Evolutionary conservation across 2,113 vertebrate species (phyloP).

Genomic region (Apeltes quadracus): DNA sequence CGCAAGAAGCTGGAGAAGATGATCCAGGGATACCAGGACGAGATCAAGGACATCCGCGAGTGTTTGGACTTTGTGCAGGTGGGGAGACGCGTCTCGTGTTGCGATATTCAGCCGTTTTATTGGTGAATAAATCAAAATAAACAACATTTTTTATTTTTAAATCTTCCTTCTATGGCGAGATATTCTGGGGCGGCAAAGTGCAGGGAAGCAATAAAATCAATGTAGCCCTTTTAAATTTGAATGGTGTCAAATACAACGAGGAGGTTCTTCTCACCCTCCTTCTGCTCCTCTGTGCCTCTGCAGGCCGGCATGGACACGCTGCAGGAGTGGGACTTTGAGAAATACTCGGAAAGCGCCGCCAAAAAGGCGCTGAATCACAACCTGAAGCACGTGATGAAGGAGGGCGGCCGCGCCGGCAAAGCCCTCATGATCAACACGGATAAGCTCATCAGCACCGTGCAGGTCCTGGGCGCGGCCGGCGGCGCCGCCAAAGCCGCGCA

Average conservation of each 20-base stretch:
- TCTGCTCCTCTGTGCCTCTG: conserved; percentile 10
- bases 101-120: background rate
- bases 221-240: background rate
- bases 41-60: conserved; percentile 72
- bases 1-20: conserved; percentile 82
- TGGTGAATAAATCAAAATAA: background rate
- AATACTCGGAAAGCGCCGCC: conserved; percentile 69
- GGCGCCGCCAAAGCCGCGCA: conserved; percentile 59
- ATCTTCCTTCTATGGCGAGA: background rate
- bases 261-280: background rate
- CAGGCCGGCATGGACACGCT: conserved; percentile 77
- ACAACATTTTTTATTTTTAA: background rate
- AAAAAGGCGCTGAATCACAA: conserved; percentile 76
- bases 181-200: background rate
- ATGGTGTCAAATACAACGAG: background rate
- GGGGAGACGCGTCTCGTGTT: background rate
- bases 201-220: background rate
- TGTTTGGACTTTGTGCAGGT: conserved; percentile 80
- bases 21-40: conserved; percentile 75
- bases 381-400: conserved; percentile 75
- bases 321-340: conserved; percentile 76
- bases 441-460: conserved; percentile 73
- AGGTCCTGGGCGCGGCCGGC: conserved; percentile 62
- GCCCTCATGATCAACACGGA: conserved; percentile 73
- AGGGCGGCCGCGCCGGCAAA: conserved; percentile 73